Evolutionary conservation across 92 coral and sea anemone genomes (phyloP).

Genomic region (Virgularia gustaviana): DNA sequence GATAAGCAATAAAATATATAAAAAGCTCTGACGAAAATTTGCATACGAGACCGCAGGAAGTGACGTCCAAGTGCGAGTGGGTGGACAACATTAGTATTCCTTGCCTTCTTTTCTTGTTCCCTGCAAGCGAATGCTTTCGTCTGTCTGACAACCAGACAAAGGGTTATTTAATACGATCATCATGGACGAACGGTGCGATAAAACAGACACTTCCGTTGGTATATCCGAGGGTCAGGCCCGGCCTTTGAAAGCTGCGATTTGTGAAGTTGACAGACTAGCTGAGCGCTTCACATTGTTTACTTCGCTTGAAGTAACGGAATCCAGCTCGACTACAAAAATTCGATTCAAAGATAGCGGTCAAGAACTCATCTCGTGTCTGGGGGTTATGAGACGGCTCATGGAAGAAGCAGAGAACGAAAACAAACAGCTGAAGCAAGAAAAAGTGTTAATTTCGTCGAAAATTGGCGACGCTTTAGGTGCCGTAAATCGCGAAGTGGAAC

Average conservation of each 20-base stretch:
- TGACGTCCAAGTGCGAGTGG: slow-evolving; percentile 14
- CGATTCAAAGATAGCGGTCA: slow-evolving; percentile 72
- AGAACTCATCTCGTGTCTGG: slow-evolving; percentile 81
- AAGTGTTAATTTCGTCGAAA: slow-evolving; percentile 78
- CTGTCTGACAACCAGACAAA: slow-evolving; percentile 19
- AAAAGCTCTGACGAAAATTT: too few relatives aligned
- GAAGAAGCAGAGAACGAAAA: slow-evolving; percentile 95
- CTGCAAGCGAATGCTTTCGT: too few relatives aligned
- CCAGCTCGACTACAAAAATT: slow-evolving; percentile 24
- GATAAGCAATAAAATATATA: too few relatives aligned
- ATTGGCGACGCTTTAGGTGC: slow-evolving; percentile 83
- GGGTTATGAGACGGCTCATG: slow-evolving; percentile 96
- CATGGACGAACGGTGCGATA: slow-evolving; percentile 26
- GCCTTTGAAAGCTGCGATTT: slow-evolving; percentile 48
- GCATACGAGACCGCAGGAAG: too few relatives aligned
- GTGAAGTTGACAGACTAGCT: slow-evolving; percentile 61
- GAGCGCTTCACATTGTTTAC: slow-evolving; percentile 72
- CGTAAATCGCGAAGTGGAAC: slow-evolving; percentile 91
- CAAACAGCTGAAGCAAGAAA: slow-evolving; percentile 85
- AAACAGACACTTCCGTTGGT: slow-evolving; percentile 6
- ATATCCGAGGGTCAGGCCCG: slow-evolving; percentile 12
- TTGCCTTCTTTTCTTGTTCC: too few relatives aligned
- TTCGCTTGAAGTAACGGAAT: slow-evolving; percentile 32
- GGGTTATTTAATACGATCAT: neutral
- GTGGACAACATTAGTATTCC: too few relatives aligned